Conservation (phyloP, 64 coral and sea anemone species). For the Pocillopora verrucosa region DNA sequence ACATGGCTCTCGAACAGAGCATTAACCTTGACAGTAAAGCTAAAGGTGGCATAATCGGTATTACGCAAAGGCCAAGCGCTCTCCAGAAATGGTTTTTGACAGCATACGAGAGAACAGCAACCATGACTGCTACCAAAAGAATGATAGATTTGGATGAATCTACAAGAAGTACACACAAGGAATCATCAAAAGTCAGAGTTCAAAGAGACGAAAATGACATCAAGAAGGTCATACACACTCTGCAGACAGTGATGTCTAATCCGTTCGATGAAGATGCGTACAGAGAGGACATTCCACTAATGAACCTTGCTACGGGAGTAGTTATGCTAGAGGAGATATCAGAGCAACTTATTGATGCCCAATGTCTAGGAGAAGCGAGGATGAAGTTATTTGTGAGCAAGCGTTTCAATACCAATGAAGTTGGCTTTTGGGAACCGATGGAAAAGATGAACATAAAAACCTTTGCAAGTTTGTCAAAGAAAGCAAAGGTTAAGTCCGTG, state of each 20-base stretch:
- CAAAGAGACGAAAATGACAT: constrained; percentile 38
- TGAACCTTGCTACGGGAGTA: constrained; percentile 53
- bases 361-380: no score
- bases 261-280: constrained; percentile 3
- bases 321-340: constrained; percentile 10
- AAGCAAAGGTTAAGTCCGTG: background rate
- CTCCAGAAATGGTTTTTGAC: constrained; percentile 32
- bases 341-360: background rate
- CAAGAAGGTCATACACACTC: background rate
- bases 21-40: constrained; percentile 16
- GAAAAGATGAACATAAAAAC: constrained; percentile 27
- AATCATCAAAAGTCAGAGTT: background rate
- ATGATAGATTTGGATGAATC: background rate
- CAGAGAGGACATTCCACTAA: constrained; percentile 3
- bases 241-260: constrained; percentile 18
- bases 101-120: background rate
- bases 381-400: background rate
- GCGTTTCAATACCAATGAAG: background rate
- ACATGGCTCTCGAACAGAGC: constrained; percentile 39
- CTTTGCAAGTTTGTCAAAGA: constrained; percentile 23
- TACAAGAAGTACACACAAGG: background rate
- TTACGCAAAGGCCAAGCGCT: background rate
- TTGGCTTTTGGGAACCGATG: constrained; percentile 24
- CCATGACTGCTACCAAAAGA: background rate
- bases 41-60: constrained; percentile 23